Percentiles rank a stretch among this genome's conserved stretches.
Conservation (phyloP, 2,888 invertebrate genomes). For the Watsonalla binaria region DNA sequence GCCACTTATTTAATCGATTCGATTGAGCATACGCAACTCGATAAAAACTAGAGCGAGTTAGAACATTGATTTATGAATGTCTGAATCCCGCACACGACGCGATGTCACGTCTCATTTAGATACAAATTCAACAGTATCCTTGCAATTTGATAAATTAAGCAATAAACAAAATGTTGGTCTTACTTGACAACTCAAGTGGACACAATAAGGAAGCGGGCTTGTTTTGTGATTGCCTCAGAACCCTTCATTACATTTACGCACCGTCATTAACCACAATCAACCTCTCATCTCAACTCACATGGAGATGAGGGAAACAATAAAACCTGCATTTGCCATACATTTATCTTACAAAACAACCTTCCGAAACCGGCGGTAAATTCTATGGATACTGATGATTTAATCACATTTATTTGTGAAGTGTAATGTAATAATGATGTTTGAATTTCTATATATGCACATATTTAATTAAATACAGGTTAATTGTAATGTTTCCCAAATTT, state of each 20-base stretch:
- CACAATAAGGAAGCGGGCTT: slow-evolving; percentile 52
- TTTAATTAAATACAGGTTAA: too few relatives aligned
- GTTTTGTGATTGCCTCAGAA: slow-evolving; percentile 54
- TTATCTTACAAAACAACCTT: not conserved
- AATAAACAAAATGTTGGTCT: slow-evolving; percentile 41
- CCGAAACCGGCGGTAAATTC: too few relatives aligned
- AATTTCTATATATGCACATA: too few relatives aligned
- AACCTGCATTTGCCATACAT: slow-evolving; percentile 49
- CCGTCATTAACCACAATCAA: slow-evolving; percentile 69
- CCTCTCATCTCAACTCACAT: slow-evolving; percentile 58
- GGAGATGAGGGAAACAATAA: slow-evolving; percentile 64
- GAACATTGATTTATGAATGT: not conserved
- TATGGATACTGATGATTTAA: too few relatives aligned
- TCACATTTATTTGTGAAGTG: too few relatives aligned
- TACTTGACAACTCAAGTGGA: slow-evolving; percentile 44
- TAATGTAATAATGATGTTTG: too few relatives aligned
- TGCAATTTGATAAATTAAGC: not conserved
- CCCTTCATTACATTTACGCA: slow-evolving; percentile 70
- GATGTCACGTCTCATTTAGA: not conserved
- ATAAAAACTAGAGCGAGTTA: not conserved
- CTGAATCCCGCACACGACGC: not conserved
- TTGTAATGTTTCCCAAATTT: too few relatives aligned
- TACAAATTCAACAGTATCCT: not conserved
- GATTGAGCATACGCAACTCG: too few relatives aligned
- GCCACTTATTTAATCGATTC: too few relatives aligned